Evolutionary conservation across 2,888 invertebrate genomes (phyloP), one percentile per base, ranked within the genome.

Genomic region (Stenoptilia bipunctidactyla): DNA sequence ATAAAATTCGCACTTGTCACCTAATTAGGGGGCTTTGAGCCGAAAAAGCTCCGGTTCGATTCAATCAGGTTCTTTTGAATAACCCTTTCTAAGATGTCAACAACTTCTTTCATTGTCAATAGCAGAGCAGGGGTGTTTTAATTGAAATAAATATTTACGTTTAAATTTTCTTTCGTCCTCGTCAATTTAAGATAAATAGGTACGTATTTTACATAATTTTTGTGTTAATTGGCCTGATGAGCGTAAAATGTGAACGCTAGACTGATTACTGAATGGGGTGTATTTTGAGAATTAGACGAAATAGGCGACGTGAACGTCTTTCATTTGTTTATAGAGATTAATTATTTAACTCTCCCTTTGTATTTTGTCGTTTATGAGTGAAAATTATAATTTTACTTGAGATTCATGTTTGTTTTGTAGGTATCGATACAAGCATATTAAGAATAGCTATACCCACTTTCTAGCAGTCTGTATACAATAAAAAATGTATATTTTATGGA

Each of bases 121-220:
- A 59, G 66, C 76, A 74, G 52, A 47, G 40, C 53, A 50, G 56
- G 64, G 60, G 55, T 46, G 52, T 54, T 52, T 58, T 76, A 75
- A 77, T 75, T 77, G 74, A 73, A 71, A 74, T 77, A 77, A 79
- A 79, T 79, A 79, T 79, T 77, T 72, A 70, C 58, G 57, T 54
- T 50, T 61, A 55, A 68, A 73, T 74, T 74, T 66, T 67, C 65
- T 66, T 66, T 65, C 52, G 52, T 56, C 51, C 39, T 43, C 46
- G 49, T 50, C 56, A 63, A 60, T 63, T 58, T 44, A 43, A 45
- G 42, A 47, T 45, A 58, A 30, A 30, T 9, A n/a, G n/a, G n/a
- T n/a, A 9, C n/a, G 30, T 30, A 30, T 12, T 30, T 30, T 10
- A 30, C 30, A 10, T 30, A 30, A 20, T 30, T 30, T 30, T 30